Percentiles rank a stretch among this genome's conserved stretches.
These are phyloP conservation scores for Sardinella longiceps DNA, from an alignment of 2,797 vertebrate genomes.

Conservation along the genomic window DNA sequence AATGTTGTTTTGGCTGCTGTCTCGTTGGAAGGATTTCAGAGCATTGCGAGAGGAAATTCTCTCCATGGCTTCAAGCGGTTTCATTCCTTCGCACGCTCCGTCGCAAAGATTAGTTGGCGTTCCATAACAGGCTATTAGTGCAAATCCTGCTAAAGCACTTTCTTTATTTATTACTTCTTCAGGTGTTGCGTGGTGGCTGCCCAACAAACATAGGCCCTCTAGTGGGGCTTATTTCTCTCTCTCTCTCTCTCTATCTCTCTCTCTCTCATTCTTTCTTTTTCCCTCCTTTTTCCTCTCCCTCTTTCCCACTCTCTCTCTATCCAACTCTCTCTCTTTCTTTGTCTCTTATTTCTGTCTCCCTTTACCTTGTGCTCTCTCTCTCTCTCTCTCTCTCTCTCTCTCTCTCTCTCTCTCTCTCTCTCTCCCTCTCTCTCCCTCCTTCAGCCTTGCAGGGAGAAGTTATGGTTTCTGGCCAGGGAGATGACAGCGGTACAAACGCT, in stretches of 20 bases:
- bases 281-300: neutral
- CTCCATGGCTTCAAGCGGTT: neutral
- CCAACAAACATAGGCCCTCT: constrained; percentile 23
- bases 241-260: neutral
- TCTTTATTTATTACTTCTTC: constrained; percentile 12
- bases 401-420: neutral
- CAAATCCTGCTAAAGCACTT: neutral
- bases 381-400: neutral
- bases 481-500: constrained; percentile 75
- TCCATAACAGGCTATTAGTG: neutral
- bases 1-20: neutral
- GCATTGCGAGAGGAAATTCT: neutral
- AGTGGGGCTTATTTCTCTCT: neutral
- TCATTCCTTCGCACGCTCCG: neutral
- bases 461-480: constrained; percentile 72
- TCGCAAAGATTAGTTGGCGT: constrained; percentile 11
- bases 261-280: neutral
- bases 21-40: neutral
- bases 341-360: neutral
- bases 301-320: neutral
- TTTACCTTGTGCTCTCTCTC: neutral
- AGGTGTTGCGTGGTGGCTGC: neutral
- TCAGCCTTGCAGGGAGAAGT: constrained; percentile 59
- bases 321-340: neutral
- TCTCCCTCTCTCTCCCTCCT: neutral